Evolutionary conservation across 2,113 vertebrate species (phyloP).

Genomic region (Ceyx margarethae): DNA sequence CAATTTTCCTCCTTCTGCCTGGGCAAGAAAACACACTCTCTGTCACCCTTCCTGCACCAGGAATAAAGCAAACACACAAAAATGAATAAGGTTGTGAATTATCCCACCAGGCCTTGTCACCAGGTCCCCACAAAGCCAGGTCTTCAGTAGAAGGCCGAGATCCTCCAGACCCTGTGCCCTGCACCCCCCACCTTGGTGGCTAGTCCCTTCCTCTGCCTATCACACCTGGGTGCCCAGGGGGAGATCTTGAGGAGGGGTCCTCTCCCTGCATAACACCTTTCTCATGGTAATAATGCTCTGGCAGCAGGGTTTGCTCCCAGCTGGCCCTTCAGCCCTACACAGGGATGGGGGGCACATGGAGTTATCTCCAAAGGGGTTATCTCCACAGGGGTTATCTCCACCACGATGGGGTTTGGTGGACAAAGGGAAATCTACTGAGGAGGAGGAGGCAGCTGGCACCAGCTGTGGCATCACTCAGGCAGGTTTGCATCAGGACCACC

Average conservation of each 20-base stretch:
- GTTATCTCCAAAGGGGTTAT: background rate
- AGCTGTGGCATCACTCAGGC: background rate
- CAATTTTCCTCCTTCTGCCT: accelerated
- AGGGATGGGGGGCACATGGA: background rate
- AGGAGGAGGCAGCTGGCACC: background rate
- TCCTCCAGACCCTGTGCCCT: background rate
- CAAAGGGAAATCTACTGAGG: background rate
- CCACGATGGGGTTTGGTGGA: accelerated
- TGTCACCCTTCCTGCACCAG: accelerated
- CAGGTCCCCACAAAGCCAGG: background rate
- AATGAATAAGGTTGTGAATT: background rate
- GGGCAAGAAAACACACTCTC: background rate
- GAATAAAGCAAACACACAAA: background rate
- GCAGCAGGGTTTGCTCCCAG: background rate
- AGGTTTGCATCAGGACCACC: conserved; percentile 11
- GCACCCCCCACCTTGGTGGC: background rate
- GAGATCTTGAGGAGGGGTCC: background rate
- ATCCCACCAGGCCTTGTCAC: background rate
- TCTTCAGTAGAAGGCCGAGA: background rate
- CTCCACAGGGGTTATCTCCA: background rate
- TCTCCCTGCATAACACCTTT: conserved; percentile 15
- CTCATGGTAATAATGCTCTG: conserved; percentile 20
- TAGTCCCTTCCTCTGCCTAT: background rate
- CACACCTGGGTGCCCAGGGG: background rate
- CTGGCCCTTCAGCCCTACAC: background rate